Evolutionary conservation across 1,140 invertebrate genomes (phyloP), one percentile per base, ranked within the genome.

Genomic region (Dolichoris vasculosae): DNA sequence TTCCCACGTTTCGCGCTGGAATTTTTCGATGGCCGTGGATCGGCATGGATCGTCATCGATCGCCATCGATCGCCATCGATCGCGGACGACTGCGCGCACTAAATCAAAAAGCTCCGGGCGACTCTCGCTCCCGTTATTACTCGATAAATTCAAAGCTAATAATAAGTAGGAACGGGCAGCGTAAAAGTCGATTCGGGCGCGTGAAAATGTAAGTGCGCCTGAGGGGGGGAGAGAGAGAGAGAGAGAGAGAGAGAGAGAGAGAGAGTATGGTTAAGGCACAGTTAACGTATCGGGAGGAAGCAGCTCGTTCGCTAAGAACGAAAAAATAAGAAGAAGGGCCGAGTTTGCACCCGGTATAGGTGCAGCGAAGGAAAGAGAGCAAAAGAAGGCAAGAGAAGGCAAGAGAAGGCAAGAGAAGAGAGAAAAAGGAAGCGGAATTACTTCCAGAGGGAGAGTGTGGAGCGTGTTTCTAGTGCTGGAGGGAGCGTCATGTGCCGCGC

Each of bases 71-170:
- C 78, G 38, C 77, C 11, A 35, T 81, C 32, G 38, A 35, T 6
- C 17, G n/a, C n/a, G n/a, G n/a, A n/a, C 17, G 32, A 17, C 11
- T 11, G 69, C 26, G 38, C 11, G 35, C 55, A 35, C 69, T 59
- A 83, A 76, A 83, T 83, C 82, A 83, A 83, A 76, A 59, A 48
- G n/a, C 40, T 73, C 35, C 11, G 51, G n/a, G 78, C 40, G 8
- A 67, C 80, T 51, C 11, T 30, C 30, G 30, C 55, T 69, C 0
- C 32, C 17, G 55, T 67, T 84, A 77, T 78, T 84, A 59, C 30
- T n/a, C 82, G 75, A 84, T 84, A 78, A 84, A 78, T 78, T 78
- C 73, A 51, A 38, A 67, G 43, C 20, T 69, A 83, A 83, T 83
- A 83, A 83, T 83, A 83, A 75, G 69, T 55, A 75, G 40, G 9